These are phyloP conservation scores for Pteria penguin DNA, from an alignment of 2,888 invertebrate species.

Conservation along the genomic window DNA sequence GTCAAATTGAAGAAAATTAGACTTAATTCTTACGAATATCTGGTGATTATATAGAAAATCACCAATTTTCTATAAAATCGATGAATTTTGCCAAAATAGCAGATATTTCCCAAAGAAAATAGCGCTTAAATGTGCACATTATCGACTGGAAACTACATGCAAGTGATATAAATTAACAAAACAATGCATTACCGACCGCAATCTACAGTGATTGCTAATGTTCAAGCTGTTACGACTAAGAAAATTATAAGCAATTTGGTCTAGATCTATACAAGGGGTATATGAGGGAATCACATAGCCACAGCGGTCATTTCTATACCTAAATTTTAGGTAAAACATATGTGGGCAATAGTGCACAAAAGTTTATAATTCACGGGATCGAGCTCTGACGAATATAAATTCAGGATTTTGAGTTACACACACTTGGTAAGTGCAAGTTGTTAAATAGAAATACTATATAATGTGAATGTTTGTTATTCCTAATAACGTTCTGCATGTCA, in stretches of 20 bases:
- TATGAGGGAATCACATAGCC: no score
- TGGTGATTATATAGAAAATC: slow-evolving; percentile 66
- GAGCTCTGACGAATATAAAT: no score
- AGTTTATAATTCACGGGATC: no score
- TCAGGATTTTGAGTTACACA: no score
- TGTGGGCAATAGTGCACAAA: no score
- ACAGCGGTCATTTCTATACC: no score
- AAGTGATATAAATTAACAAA: slow-evolving; percentile 74
- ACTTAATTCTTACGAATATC: slow-evolving; percentile 66
- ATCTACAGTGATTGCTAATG: slow-evolving; percentile 72
- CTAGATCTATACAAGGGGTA: no score
- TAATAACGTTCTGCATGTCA: no score
- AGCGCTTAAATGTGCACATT: slow-evolving; percentile 54
- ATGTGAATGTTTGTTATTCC: no score
- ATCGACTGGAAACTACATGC: slow-evolving; percentile 55
- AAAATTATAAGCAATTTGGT: slow-evolving; percentile 70
- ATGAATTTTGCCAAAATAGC: slow-evolving; percentile 27
- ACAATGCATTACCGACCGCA: slow-evolving; percentile 62
- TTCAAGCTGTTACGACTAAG: slow-evolving; percentile 64
- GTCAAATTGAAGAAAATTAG: slow-evolving; percentile 70
- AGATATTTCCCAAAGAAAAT: slow-evolving; percentile 8
- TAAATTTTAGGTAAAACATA: no score
- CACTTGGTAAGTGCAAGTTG: no score
- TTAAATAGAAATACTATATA: no score
- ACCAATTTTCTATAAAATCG: slow-evolving; percentile 64